Percentiles rank a stretch among this genome's conserved stretches.
Conservation (phyloP, 1,140 invertebrate species). For the Samia ricini region DNA sequence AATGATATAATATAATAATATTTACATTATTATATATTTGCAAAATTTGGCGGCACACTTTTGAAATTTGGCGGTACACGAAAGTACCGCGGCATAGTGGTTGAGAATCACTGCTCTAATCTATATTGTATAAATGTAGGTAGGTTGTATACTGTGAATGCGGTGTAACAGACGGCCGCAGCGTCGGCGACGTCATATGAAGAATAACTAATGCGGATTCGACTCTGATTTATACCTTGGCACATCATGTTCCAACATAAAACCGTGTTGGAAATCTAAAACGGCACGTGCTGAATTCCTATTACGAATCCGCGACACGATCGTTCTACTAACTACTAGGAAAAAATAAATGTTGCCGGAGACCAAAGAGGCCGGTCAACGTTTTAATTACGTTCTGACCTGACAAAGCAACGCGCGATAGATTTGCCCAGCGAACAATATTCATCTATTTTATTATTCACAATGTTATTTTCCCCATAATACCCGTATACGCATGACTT, state of each 20-base stretch:
- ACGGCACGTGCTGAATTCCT: slow-evolving; percentile 1
- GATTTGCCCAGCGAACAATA: background rate
- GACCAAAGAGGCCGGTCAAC: background rate
- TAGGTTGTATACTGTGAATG: too few relatives aligned
- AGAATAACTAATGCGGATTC: slow-evolving; percentile 6
- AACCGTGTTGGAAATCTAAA: slow-evolving; percentile 6
- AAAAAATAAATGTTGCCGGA: background rate
- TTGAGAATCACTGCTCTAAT: too few relatives aligned
- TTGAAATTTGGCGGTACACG: too few relatives aligned
- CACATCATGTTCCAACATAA: background rate
- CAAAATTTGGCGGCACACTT: too few relatives aligned
- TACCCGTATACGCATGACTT: background rate
- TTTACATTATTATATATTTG: too few relatives aligned
- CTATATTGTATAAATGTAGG: too few relatives aligned
- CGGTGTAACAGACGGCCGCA: background rate
- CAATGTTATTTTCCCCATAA: background rate
- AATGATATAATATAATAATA: too few relatives aligned
- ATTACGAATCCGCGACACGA: slow-evolving; percentile 1
- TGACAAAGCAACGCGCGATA: background rate
- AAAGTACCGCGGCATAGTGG: too few relatives aligned
- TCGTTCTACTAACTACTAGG: slow-evolving; percentile 5
- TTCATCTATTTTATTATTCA: background rate
- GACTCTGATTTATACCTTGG: slow-evolving; percentile 3
- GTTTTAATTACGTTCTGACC: slow-evolving; percentile 6
- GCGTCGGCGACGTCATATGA: background rate